Conservation (phyloP, 2,797 vertebrate species). For the Danio kyathit region DNA sequence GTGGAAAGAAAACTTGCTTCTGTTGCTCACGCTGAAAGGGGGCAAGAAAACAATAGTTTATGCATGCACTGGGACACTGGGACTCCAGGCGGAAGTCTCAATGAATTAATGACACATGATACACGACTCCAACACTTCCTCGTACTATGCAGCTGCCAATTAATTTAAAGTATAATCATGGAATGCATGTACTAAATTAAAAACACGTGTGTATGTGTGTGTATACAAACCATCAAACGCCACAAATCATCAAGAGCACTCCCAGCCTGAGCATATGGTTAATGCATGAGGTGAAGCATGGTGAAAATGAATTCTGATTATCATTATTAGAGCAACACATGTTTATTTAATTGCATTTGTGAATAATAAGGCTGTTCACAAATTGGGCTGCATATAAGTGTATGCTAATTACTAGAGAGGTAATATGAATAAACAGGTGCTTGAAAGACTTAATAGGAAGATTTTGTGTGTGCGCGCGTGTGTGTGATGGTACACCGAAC, state of each 20-base stretch:
- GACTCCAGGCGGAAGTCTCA: slow-evolving; percentile 13
- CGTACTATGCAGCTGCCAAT: slow-evolving; percentile 18
- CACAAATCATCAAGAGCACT: slow-evolving; percentile 32
- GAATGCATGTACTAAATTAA: slow-evolving; percentile 20
- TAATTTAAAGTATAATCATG: slow-evolving; percentile 35
- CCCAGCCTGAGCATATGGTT: slow-evolving; percentile 41
- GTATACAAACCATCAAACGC: slow-evolving; percentile 41
- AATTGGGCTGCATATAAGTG: slow-evolving; percentile 41
- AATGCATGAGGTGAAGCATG: slow-evolving; percentile 43
- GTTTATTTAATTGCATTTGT: slow-evolving; percentile 53
- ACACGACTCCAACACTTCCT: background rate
- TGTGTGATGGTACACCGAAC: background rate
- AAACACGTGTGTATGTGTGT: background rate
- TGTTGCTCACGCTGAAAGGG: slow-evolving; percentile 13
- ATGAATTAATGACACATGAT: slow-evolving; percentile 31
- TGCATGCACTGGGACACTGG: slow-evolving; percentile 40
- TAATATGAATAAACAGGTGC: slow-evolving; percentile 51
- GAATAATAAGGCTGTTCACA: slow-evolving; percentile 49
- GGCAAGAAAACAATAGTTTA: slow-evolving; percentile 19
- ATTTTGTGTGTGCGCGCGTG: background rate
- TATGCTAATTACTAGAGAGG: slow-evolving; percentile 47
- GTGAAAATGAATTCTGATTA: slow-evolving; percentile 50
- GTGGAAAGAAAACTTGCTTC: slow-evolving; percentile 27
- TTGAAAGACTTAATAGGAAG: slow-evolving; percentile 42
- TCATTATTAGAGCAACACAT: slow-evolving; percentile 54